Base-by-base conservation (phyloP, 1,140 invertebrate species). In the Drosophila subobscura region DNA sequence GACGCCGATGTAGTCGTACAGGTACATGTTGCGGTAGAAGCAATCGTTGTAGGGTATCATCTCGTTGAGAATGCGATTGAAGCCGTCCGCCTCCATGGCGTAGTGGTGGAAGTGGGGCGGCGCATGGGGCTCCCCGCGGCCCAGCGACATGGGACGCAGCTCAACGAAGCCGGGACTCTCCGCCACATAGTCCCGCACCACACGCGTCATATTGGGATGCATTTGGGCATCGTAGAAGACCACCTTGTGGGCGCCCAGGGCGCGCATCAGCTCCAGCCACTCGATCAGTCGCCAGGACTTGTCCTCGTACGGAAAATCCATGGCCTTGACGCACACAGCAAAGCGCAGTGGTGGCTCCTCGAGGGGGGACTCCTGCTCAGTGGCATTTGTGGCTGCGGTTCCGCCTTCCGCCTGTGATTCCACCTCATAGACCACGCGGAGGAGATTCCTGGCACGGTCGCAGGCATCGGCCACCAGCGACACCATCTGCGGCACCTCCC, bases 321-420 rank as follows among this genome's bases (percentile, higher is more conserved):
- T 92, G 0, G 93, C 97, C 92, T 98, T 99, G 3, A 99, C 97
- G 91, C 98, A 99, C 1, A 99, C 96, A 8, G 96, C 97, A 91
- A 99, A 98, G 0, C 95, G 94, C 58, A 95, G 94, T 0, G 12
- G 22, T 8, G 4, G 8, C n/a, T 10, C 6, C 0, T 59, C 40
- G 2, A 5, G 22, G 10, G 10, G n/a, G 0, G 4, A 0, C 3
- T 7, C 0, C 3, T 1, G 4, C 4, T 1, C 41, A 37, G 7
- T 25, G 25, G 22, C 7, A 33, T 44, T 27, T 14, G 0, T 12
- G 51, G 27, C 33, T 12, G 49, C 16, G 4, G 8, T 10, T 33
- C 8, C n/a, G 2, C 33, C 41, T 7, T 20, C 20, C 12, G 8
- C 20, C 6, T 4, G 16, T 7, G 5, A 12, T 4, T 66, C 44